A percentile compares a stretch with the other conserved stretches of the same genome.
phyloP scores from a whole-genome alignment of 2,888 invertebrate genomes.

The Melinaea marsaeus region DNA sequence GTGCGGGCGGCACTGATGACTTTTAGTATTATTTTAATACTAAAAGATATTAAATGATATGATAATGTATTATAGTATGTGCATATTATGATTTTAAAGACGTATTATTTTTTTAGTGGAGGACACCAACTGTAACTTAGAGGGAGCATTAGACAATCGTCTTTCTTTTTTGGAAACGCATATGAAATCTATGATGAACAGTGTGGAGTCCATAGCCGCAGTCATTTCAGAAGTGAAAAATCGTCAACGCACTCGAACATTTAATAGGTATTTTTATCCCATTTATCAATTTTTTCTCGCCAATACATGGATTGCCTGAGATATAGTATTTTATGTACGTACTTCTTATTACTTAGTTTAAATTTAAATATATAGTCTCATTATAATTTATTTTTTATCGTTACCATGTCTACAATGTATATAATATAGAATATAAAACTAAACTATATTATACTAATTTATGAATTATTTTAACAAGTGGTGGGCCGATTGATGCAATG shows the following conservation, averaged over 20 bases:
- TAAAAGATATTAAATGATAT: no score
- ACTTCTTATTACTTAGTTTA: no score
- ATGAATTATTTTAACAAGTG: slow-evolving; percentile 23
- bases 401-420: neutral
- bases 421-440: neutral
- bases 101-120: slow-evolving; percentile 39
- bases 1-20: slow-evolving; percentile 11
- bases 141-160: slow-evolving; percentile 46
- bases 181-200: slow-evolving; percentile 49
- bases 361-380: no score
- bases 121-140: slow-evolving; percentile 43
- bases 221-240: slow-evolving; percentile 66
- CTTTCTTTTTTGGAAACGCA: slow-evolving; percentile 50
- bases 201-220: slow-evolving; percentile 57
- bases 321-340: no score
- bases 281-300: no score
- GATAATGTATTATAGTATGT: no score
- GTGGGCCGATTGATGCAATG: slow-evolving; percentile 40
- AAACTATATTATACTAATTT: no score
- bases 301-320: no score
- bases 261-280: slow-evolving; percentile 33
- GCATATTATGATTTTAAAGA: neutral
- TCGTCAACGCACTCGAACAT: slow-evolving; percentile 46
- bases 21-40: neutral
- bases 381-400: no score